phyloP scores from a whole-genome alignment of 2,113 vertebrate genomes.

The Anolis carolinensis region DNA sequence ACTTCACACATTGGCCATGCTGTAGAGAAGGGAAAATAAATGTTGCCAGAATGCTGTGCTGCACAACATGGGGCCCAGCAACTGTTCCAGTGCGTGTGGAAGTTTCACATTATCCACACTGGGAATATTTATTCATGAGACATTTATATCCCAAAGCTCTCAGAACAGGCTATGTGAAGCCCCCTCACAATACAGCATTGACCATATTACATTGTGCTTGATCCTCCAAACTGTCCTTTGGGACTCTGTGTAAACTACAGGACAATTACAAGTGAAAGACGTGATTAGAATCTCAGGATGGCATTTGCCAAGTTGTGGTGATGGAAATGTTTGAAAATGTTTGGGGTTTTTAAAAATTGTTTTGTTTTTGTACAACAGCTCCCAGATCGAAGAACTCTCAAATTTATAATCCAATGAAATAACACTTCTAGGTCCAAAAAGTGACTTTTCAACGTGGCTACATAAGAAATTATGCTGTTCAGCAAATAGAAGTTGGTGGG shows the following conservation, averaged over 20 bases:
- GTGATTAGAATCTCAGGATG: neutral
- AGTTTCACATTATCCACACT: conserved; percentile 1
- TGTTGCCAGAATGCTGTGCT: conserved; percentile 26
- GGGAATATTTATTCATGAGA: neutral
- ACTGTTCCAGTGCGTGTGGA: neutral
- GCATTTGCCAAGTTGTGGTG: neutral
- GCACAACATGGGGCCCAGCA: rapidly evolving
- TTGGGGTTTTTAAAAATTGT: too few relatives aligned
- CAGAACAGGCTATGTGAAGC: neutral
- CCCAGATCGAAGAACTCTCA: too few relatives aligned
- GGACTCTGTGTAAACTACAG: neutral
- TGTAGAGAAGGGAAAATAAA: conserved; percentile 3
- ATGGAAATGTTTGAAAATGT: too few relatives aligned
- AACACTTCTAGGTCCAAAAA: too few relatives aligned
- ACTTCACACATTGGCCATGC: conserved; percentile 42
- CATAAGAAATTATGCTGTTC: neutral
- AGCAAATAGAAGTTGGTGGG: neutral
- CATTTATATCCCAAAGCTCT: neutral
- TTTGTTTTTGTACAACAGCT: too few relatives aligned
- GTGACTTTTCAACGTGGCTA: too few relatives aligned
- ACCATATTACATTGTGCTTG: neutral
- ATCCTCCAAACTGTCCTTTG: too few relatives aligned
- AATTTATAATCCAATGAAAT: too few relatives aligned
- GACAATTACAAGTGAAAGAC: neutral
- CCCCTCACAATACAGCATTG: too few relatives aligned